phyloP scores from a whole-genome alignment of 2,113 vertebrate species.

The Collichthys lucidus region DNA sequence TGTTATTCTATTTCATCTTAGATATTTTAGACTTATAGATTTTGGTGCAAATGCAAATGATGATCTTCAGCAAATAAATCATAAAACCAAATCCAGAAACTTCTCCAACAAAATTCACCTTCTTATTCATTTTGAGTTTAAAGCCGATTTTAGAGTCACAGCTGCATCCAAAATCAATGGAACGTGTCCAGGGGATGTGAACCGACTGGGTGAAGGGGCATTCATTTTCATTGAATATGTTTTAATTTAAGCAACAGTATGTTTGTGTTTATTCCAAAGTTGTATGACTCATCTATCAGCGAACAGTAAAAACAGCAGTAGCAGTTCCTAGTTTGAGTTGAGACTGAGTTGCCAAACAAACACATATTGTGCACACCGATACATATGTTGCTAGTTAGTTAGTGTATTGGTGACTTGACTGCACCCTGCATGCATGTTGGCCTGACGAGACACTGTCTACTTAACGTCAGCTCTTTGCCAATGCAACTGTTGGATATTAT shows the following conservation, averaged over 20 bases:
- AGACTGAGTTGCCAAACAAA: background rate
- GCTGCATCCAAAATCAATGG: background rate
- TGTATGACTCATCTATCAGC: background rate
- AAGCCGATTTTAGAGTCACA: background rate
- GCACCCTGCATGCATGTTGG: background rate
- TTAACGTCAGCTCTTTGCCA: background rate
- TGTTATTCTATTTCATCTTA: background rate
- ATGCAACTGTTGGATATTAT: background rate
- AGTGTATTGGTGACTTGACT: background rate
- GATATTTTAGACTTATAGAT: background rate
- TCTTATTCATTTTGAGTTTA: background rate
- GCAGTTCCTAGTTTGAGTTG: background rate
- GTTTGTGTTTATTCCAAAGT: background rate
- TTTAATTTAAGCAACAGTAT: slow-evolving; percentile 3
- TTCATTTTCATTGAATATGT: background rate
- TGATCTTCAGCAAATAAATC: background rate
- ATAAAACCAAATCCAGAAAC: background rate
- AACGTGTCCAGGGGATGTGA: background rate
- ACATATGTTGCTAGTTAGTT: background rate
- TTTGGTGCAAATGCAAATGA: background rate
- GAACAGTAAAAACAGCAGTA: background rate
- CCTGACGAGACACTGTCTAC: background rate
- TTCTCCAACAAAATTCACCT: background rate
- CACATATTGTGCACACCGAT: background rate
- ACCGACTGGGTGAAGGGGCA: background rate